Base-by-base conservation (phyloP, 1,140 invertebrate genomes). In the Zelostemma sp. region DNA sequence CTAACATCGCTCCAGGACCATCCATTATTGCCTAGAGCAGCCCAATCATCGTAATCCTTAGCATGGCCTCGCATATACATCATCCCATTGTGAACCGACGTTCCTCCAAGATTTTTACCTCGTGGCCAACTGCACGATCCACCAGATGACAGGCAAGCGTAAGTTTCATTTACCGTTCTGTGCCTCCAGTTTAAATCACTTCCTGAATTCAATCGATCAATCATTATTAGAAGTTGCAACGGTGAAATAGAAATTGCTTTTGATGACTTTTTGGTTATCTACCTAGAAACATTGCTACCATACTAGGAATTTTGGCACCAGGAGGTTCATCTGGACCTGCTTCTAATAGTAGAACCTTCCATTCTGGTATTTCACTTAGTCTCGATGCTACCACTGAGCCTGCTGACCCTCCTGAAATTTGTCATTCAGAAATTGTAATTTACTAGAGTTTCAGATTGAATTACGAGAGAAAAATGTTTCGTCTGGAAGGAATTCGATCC, bases 101-200 rank as follows among this genome's bases (percentile, higher is more conserved):
- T 90, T 0, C 93, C 93, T 18, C 93, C 93, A 0, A 96, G 83
- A 6, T 93, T 92, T 88, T 94, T 95, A 67, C 93, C 93, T 73
- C 93, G 87, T 0, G 93, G 92, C 93, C 93, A 95, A 72, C 90
- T 90, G 77, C 93, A 95, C n/a, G 91, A 88, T 55, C 91, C 87
- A 28, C 91, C 91, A 1, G 85, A 88, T 33, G 88, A 90, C 17
- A 93, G 87, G 75, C 95, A 96, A 0, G 94, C 93, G 47, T 90
- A 89, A 1, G 88, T 88, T 78, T 97, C 95, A 0, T 95, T 93
- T 72, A 91, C 91, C 2, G 95, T 97, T 68, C 88, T 87, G 81
- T 92, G 97, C 11, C 89, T 88, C 93, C 95, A 98, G 84, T 97
- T 95, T 56, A 95, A 93, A 41, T 90, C 90, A 5, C 89, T 91